Percentiles rank a stretch among this genome's conserved stretches.
phyloP scores from a whole-genome alignment of 2,888 invertebrate genomes.

The Drepana falcataria region DNA sequence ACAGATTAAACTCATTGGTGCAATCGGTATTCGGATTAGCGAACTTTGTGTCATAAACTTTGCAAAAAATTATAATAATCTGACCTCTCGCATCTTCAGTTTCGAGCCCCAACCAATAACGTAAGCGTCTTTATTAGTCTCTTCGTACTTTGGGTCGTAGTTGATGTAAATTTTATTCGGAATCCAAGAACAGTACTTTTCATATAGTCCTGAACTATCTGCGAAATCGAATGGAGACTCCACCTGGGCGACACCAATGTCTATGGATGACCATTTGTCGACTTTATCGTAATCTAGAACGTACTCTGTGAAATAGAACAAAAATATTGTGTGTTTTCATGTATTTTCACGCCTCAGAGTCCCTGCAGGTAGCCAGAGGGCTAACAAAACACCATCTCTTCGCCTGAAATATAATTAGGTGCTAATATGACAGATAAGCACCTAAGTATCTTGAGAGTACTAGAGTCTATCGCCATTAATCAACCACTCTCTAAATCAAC shows the following conservation, averaged over 20 bases:
- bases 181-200: slow-evolving; percentile 25
- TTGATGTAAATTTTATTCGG: slow-evolving; percentile 30
- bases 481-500: too few species aligned
- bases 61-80: too few species aligned
- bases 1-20: too few species aligned
- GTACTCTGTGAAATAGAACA: slow-evolving; percentile 28
- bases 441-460: too few species aligned
- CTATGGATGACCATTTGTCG: slow-evolving; percentile 39
- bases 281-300: slow-evolving; percentile 25
- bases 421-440: too few species aligned
- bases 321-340: not conserved
- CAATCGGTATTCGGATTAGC: too few species aligned
- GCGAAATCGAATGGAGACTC: slow-evolving; percentile 31
- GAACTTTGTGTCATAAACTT: too few species aligned
- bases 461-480: too few species aligned
- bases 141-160: slow-evolving; percentile 26
- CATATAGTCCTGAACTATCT: slow-evolving; percentile 6
- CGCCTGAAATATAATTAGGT: too few species aligned
- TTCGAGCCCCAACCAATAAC: slow-evolving; percentile 37
- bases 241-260: slow-evolving; percentile 43
- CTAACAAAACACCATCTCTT: too few species aligned
- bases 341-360: too few species aligned
- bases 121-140: slow-evolving; percentile 19
- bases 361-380: too few species aligned
- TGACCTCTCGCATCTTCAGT: slow-evolving; percentile 25